Base-by-base conservation (phyloP, 1,140 invertebrate species). In the Neomicropteryx cornuta region DNA sequence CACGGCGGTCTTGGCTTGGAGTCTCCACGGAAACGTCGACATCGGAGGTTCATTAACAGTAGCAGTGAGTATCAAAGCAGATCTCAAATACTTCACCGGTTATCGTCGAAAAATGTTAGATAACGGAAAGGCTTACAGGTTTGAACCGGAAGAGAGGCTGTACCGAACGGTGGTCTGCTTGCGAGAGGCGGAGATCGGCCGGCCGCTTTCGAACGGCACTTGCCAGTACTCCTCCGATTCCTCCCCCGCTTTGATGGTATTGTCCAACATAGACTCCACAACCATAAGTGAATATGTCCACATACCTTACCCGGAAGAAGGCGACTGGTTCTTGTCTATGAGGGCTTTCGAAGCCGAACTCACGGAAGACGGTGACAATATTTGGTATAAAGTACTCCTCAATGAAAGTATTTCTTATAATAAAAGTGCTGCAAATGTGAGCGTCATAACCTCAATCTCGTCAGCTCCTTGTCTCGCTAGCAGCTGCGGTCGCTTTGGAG, bases 291-390 rank as follows among this genome's bases (percentile, higher is more conserved):
- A 68, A 1, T 70, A 70, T 31, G 50, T 82, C 5, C 69, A 81
- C 42, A 75, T 87, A 10, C 85, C 85, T 2, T 89, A 76, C 54
- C 85, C 85, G 0, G 83, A 88, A 50, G 73, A 77, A 11, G 85
- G 84, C 0, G 56, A 58, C 11, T 90, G 84, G 84, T 86, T 81
- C 56, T 49, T 85, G 5, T 78, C 73, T 3, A 58, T 82, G 28
- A 70, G 68, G 11, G 48, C 80, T 16, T 84, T 81, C 49, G 75
- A 74, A 38, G 65, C 71, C 28, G 56, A 54, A 6, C 66, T 13
- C 66, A 64, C 48, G 49, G 37, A 1, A 59, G 57, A 8, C 8
- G 23, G 8, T 8, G 23, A 8, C 8, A 27, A 27, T 8, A 27
- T 27, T 8, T 13, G 8, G 8, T 27, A 8, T 13, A 8, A 27